Percentiles rank a stretch among this genome's conserved stretches.
phyloP scores from a whole-genome alignment of 2,113 vertebrate species.

The Indicator indicator region DNA sequence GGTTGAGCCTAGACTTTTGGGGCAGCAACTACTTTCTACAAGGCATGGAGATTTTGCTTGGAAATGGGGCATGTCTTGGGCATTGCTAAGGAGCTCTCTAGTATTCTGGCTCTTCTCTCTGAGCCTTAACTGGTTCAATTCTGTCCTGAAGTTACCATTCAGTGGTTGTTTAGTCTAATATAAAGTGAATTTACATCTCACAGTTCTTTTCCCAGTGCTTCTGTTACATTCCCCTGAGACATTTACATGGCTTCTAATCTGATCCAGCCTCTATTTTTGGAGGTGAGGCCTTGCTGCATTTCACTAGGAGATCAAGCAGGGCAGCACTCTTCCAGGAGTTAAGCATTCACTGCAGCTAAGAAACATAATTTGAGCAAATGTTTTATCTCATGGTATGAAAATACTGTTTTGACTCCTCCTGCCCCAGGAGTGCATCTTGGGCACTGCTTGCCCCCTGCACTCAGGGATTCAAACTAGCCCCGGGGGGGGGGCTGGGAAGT shows the following conservation, averaged over 20 bases:
- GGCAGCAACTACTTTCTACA: neutral
- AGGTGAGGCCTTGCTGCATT: neutral
- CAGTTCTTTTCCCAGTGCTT: neutral
- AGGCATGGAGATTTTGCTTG: neutral
- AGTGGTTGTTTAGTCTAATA: neutral
- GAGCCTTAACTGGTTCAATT: neutral
- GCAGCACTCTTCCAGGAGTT: neutral
- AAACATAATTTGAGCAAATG: neutral
- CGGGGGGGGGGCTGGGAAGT: too few relatives aligned
- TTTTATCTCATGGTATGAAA: neutral
- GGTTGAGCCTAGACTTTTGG: neutral
- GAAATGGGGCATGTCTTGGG: neutral
- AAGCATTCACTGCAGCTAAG: neutral
- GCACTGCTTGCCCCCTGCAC: neutral
- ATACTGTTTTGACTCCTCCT: neutral
- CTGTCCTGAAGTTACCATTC: neutral
- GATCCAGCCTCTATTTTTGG: neutral
- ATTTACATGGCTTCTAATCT: neutral
- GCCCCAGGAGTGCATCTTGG: neutral
- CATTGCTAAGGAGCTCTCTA: neutral
- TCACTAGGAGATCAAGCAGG: neutral
- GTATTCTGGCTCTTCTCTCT: neutral
- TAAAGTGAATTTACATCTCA: neutral
- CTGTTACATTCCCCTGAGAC: neutral
- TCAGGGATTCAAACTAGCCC: too few relatives aligned